phyloP scores from a whole-genome alignment of 2,113 vertebrate species.

The Garra rufa region DNA sequence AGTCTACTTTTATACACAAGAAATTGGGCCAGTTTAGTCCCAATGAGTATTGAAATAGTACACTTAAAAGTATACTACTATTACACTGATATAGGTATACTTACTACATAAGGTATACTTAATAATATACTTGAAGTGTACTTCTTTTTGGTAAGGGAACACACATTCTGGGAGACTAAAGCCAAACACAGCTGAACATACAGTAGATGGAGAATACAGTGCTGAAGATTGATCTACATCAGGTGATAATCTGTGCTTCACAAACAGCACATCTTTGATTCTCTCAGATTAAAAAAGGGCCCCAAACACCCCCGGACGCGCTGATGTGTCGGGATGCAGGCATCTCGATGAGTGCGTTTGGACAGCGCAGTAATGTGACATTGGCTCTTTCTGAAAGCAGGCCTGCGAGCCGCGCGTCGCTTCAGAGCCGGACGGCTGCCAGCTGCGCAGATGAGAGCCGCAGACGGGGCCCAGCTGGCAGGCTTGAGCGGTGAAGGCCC shows the following conservation, averaged over 20 bases:
- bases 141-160: no score
- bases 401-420: conserved; percentile 42
- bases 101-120: no score
- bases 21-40: no score
- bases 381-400: conserved; percentile 62
- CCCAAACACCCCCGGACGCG: not conserved
- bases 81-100: no score
- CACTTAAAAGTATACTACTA: no score
- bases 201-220: not conserved
- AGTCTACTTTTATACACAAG: no score
- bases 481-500: conserved; percentile 58
- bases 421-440: conserved; percentile 55
- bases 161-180: not conserved
- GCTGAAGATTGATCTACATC: not conserved
- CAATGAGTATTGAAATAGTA: no score
- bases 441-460: conserved; percentile 56
- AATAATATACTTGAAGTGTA: no score
- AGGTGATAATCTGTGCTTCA: not conserved
- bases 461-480: conserved; percentile 66
- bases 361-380: conserved; percentile 53
- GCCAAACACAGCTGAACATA: not conserved
- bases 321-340: conserved; percentile 11
- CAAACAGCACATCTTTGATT: not conserved
- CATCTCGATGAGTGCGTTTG: conserved; percentile 35
- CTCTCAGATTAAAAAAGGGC: not conserved